Base-by-base conservation (phyloP, 2,888 invertebrate species). In the Phortica magna region DNA sequence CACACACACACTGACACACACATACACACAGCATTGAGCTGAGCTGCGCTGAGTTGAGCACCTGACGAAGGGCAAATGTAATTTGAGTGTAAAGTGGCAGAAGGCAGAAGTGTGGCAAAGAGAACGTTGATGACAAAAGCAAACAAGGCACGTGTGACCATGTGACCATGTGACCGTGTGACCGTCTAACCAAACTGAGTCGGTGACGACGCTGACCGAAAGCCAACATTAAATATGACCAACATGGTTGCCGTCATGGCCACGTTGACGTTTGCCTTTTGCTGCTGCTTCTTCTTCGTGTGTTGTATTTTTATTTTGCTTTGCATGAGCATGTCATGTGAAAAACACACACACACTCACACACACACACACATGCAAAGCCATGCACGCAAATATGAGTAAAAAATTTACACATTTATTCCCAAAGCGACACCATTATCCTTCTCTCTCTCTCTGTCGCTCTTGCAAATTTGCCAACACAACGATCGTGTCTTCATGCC, bases 201-300 rank as follows among this genome's bases (percentile, higher is more conserved):
- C 3, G 41, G 67, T 41, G 10, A 41, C n/a, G 67, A 68, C 19
- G 43, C 43, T 42, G 17, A 68, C 42, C 68, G 59, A 68, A 72
- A 17, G 73, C 64, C 65, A 41, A 65, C 84, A 84, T 85, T 85
- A 85, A 85, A 85, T 86, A 83, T 87, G 83, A 84, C 83, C 85
- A 85, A 80, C 83, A 80, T 84, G 83, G 83, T 81, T 81, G 76
- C 79, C 79, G 77, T 81, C 72, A 78, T 79, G 83, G 78, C 78
- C 82, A 78, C 82, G 78, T 78, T 83, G 83, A 83, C 83, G 83
- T 83, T 83, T 83, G 79, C 81, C 59, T 72, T 82, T 72, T 82
- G 77, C 67, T 71, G 73, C 43, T 9, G 31, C 31, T 31, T 31
- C 31, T 31, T 31, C 31, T 31, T 31, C 31, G 31, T 31, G 3